Evolutionary conservation across 2,797 vertebrate species (phyloP).

Genomic region (Acrossocheilus wenchowensis): DNA sequence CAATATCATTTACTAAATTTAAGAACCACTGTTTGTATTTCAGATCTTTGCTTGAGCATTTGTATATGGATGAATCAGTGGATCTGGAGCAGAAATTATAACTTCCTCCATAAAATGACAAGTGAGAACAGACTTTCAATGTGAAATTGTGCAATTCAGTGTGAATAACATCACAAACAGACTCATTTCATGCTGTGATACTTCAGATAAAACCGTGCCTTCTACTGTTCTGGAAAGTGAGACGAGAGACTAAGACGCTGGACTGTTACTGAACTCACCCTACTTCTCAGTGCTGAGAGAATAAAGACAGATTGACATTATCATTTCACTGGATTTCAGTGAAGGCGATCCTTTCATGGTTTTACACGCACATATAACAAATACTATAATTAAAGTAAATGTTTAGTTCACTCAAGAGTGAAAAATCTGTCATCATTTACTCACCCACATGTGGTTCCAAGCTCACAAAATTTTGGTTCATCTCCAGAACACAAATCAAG

Average conservation of each 20-base stretch:
- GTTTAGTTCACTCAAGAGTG: no score
- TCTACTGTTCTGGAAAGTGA: background rate
- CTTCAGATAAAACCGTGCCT: background rate
- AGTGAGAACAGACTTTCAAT: background rate
- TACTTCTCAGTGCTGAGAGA: no score
- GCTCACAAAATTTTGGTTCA: no score
- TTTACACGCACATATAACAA: background rate
- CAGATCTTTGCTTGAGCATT: no score
- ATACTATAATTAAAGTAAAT: background rate
- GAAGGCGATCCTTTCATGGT: slow-evolving; percentile 13
- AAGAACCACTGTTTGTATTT: no score
- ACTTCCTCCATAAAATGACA: background rate
- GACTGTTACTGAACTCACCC: no score
- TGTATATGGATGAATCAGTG: background rate
- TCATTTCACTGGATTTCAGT: background rate
- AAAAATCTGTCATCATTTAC: no score
- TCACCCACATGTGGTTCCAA: no score
- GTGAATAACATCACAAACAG: background rate
- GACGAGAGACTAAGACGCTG: slow-evolving; percentile 9
- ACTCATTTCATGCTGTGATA: background rate
- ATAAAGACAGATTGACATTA: no score
- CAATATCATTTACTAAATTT: no score
- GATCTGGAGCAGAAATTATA: slow-evolving; percentile 41
- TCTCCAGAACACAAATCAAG: no score
- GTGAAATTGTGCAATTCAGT: no score